A percentile compares a stretch with the other conserved stretches of the same genome.
Conservation (phyloP, 2,113 vertebrate genomes). For the Nyctibius bracteatus region DNA sequence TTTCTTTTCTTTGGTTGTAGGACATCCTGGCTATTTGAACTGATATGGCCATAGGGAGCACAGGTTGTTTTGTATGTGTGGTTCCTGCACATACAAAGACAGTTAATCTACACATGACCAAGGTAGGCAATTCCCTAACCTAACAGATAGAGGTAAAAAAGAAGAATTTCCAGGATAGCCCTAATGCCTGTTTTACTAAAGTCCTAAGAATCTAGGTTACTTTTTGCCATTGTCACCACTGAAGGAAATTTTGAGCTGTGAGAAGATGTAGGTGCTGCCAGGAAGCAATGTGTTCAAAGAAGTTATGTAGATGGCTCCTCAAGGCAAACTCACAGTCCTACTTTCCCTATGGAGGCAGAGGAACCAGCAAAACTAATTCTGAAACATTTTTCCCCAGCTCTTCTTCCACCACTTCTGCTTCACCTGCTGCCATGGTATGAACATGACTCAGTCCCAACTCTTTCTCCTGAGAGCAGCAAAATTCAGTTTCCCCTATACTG, state of each 20-base stretch:
- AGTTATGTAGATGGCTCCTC: neutral
- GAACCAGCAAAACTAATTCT: neutral
- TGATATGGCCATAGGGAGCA: neutral
- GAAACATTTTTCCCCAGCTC: neutral
- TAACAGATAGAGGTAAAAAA: neutral
- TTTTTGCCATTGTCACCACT: neutral
- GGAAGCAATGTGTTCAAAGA: neutral
- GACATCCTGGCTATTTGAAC: neutral
- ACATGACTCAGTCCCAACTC: neutral
- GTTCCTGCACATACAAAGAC: neutral
- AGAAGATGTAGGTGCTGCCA: fast-evolving
- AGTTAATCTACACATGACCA: neutral
- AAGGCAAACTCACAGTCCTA: neutral
- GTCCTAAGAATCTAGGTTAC: neutral
- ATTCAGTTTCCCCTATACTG: neutral
- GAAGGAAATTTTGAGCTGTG: neutral
- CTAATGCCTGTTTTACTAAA: neutral
- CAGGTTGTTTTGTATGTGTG: neutral
- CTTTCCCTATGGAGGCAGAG: neutral
- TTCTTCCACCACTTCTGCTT: neutral
- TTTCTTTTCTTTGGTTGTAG: neutral
- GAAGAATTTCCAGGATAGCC: neutral
- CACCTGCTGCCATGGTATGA: neutral
- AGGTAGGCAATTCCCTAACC: neutral
- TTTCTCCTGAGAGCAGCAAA: neutral